These are phyloP conservation scores for Alsophila aescularia DNA, from an alignment of 2,888 invertebrate genomes.

Conservation along the genomic window DNA sequence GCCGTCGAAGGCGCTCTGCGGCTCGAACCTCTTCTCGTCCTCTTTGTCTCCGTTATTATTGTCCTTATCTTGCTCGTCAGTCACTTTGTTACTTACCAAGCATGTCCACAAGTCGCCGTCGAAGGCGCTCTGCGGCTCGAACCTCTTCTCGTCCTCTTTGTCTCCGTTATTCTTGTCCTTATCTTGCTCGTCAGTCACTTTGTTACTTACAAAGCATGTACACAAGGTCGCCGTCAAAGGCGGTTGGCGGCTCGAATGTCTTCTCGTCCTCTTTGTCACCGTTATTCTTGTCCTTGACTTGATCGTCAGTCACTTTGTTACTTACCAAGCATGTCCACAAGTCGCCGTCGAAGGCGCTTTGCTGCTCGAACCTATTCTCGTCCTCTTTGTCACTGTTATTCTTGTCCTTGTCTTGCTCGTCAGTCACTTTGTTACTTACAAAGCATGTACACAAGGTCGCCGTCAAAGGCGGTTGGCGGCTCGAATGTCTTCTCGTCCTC, in stretches of 20 bases:
- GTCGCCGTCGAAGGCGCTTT: constrained; percentile 92
- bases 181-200: constrained; percentile 72
- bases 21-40: no score
- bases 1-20: no score
- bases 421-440: constrained; percentile 70
- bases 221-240: no score
- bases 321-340: constrained; percentile 94
- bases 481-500: no score
- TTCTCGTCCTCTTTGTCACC: no score
- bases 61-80: no score
- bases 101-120: constrained; percentile 97
- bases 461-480: no score
- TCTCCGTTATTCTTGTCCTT: constrained; percentile 86
- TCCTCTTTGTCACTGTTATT: constrained; percentile 89
- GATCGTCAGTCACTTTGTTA: not conserved
- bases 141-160: constrained; percentile 91
- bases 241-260: no score
- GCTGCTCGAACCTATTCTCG: constrained; percentile 93
- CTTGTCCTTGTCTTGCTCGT: constrained; percentile 82
- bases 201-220: constrained; percentile 64
- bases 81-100: constrained; percentile 51
- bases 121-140: constrained; percentile 91
- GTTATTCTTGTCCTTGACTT: no score
- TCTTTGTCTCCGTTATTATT: no score
- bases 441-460: no score